A percentile compares a stretch with the other conserved stretches of the same genome.
These are phyloP conservation scores for Geotrupes spiniger DNA, from an alignment of 2,888 invertebrate genomes.

Conservation along the genomic window DNA sequence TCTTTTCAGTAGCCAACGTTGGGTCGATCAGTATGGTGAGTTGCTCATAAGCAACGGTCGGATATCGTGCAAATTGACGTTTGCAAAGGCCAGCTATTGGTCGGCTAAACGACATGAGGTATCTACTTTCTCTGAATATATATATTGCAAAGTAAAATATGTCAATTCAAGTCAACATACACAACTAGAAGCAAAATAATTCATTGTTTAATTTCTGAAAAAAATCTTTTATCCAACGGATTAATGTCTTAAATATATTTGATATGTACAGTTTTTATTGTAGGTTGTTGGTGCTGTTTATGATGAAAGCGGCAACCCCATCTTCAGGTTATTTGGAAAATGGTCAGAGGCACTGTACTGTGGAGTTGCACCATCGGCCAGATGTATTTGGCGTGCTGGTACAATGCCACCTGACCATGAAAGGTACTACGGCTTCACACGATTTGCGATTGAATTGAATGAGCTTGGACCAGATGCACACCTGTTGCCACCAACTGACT, in stretches of 20 bases:
- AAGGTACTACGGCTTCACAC: constrained; percentile 79
- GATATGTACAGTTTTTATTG: no score
- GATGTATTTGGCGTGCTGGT: constrained; percentile 77
- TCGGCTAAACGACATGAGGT: constrained; percentile 77
- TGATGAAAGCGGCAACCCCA: constrained; percentile 57
- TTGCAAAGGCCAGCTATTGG: constrained; percentile 78
- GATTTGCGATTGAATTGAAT: constrained; percentile 82
- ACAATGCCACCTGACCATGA: constrained; percentile 79
- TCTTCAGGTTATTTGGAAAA: constrained; percentile 68
- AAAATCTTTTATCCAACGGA: no score
- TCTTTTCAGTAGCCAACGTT: constrained; percentile 76
- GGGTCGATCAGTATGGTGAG: constrained; percentile 86
- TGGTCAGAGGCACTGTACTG: constrained; percentile 81
- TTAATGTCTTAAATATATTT: no score
- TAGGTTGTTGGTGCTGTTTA: constrained; percentile 59
- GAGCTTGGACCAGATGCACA: constrained; percentile 66
- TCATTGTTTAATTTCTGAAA: background rate
- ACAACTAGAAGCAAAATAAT: no score
- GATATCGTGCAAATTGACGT: constrained; percentile 73
- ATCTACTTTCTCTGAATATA: background rate
- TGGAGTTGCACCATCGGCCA: constrained; percentile 69
- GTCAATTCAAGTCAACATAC: no score
- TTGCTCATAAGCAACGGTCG: constrained; percentile 66
- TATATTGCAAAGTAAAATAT: no score
- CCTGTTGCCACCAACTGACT: constrained; percentile 71